These are phyloP conservation scores for Chaetodon trifascialis DNA, from an alignment of 2,113 vertebrate species.

Conservation along the genomic window DNA sequence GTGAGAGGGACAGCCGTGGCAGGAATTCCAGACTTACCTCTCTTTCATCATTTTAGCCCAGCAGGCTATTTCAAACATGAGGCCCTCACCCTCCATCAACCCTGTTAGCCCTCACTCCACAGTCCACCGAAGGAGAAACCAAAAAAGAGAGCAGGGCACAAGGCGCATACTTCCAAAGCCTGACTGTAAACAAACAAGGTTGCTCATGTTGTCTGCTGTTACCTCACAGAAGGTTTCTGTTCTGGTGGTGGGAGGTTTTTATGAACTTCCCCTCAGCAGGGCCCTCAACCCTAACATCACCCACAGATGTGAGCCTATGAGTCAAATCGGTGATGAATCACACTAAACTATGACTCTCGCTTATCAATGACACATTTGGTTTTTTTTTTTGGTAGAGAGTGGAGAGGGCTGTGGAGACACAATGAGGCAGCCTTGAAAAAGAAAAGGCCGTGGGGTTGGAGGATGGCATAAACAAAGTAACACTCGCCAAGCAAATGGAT, in stretches of 20 bases:
- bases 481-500: background rate
- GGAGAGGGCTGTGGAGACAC: slow-evolving; percentile 4
- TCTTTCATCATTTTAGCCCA: slow-evolving; percentile 43
- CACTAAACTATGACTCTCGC: slow-evolving; percentile 42
- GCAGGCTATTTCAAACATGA: slow-evolving; percentile 36
- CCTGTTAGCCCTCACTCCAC: background rate
- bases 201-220: slow-evolving; percentile 37
- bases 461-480: background rate
- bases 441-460: background rate
- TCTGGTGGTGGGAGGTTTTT: slow-evolving; percentile 42
- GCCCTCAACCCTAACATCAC: slow-evolving; percentile 51
- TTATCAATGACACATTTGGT: slow-evolving; percentile 72
- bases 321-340: slow-evolving; percentile 78
- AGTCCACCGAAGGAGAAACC: slow-evolving; percentile 38
- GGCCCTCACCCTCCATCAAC: slow-evolving; percentile 19
- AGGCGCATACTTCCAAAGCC: slow-evolving; percentile 28
- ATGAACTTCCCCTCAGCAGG: slow-evolving; percentile 53
- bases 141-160: slow-evolving; percentile 30
- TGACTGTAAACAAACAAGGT: slow-evolving; percentile 73
- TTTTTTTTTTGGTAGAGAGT: slow-evolving; percentile 21
- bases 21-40: slow-evolving; percentile 63
- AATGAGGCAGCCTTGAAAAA: slow-evolving; percentile 2
- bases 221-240: slow-evolving; percentile 57
- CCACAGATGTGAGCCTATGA: slow-evolving; percentile 65
- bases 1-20: slow-evolving; percentile 33